phyloP scores from a whole-genome alignment of 2,797 vertebrate genomes.

The Notolabrus celidotus region DNA sequence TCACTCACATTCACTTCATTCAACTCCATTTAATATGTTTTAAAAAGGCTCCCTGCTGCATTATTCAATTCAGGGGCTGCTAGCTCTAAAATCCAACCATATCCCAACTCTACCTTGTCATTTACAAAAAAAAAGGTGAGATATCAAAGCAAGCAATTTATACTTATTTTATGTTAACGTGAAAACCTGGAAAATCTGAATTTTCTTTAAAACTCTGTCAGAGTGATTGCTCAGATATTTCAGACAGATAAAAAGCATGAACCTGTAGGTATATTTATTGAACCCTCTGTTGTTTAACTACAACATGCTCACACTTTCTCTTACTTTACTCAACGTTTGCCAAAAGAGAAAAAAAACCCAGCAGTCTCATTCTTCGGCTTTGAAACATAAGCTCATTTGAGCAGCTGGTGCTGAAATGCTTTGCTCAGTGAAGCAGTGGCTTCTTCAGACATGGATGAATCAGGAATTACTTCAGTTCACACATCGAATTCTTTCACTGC shows the following conservation, averaged over 20 bases:
- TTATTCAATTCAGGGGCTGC: constrained; percentile 19
- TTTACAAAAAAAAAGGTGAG: constrained; percentile 1
- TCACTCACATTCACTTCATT: constrained; percentile 22
- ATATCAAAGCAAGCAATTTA: constrained; percentile 9
- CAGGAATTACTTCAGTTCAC: constrained; percentile 38
- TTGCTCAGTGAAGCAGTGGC: constrained; percentile 45
- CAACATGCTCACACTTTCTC: not conserved
- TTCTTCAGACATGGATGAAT: constrained; percentile 38
- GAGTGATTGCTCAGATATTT: not conserved
- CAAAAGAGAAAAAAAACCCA: not conserved
- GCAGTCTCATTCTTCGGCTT: constrained; percentile 12
- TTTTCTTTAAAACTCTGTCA: not conserved
- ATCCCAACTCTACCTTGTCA: constrained; percentile 5
- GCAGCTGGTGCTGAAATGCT: constrained; percentile 42
- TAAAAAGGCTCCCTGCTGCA: constrained; percentile 20
- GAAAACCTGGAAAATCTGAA: not conserved
- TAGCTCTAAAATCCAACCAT: not conserved
- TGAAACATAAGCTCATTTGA: constrained; percentile 48
- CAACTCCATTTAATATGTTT: constrained; percentile 12
- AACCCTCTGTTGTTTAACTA: not conserved
- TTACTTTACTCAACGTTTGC: not conserved
- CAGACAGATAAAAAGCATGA: not conserved
- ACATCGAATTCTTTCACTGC: constrained; percentile 17
- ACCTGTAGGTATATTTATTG: not conserved
- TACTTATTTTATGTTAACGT: not conserved